Conservation (phyloP, 2,797 vertebrate genomes). For the Sternotherus odoratus region DNA sequence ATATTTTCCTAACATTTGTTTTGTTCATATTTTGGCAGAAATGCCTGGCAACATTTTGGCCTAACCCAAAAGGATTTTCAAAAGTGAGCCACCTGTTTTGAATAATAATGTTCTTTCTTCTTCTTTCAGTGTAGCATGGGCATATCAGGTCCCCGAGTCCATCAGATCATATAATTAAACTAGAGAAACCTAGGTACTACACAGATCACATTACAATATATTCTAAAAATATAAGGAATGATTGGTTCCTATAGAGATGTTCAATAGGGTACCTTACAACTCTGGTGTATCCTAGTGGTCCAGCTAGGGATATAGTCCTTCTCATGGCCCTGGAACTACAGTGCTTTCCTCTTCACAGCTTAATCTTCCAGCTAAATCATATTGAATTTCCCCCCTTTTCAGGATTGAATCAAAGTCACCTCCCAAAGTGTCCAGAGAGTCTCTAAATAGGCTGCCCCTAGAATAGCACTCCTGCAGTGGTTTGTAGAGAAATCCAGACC, state of each 20-base stretch:
- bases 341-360: neutral
- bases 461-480: neutral
- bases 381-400: neutral
- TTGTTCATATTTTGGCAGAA: neutral
- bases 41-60: neutral
- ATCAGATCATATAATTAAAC: neutral
- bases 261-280: neutral
- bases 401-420: neutral
- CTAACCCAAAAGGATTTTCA: neutral
- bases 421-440: neutral
- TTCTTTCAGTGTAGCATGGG: neutral
- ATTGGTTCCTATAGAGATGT: neutral
- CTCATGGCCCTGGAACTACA: neutral
- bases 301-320: neutral
- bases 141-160: no score
- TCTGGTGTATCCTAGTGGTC: neutral
- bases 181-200: neutral
- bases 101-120: neutral
- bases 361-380: neutral
- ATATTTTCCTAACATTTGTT: neutral
- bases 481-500: neutral
- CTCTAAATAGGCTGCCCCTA: neutral
- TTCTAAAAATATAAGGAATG: neutral
- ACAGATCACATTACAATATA: neutral
- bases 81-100: neutral